Conservation (phyloP, 2,113 vertebrate species). For the Microcebus griseorufus region DNA sequence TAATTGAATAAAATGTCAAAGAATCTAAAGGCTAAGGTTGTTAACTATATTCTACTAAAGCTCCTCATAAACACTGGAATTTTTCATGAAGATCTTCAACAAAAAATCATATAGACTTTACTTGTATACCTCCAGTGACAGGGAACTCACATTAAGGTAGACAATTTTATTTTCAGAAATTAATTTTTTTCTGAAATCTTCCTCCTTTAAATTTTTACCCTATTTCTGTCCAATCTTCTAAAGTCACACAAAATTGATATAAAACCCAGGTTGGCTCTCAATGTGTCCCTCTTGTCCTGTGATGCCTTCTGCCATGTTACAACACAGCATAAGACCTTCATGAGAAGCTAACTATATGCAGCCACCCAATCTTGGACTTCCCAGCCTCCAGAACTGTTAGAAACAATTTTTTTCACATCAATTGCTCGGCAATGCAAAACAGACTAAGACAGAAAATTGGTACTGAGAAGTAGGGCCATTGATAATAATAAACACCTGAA, state of each 20-base stretch:
- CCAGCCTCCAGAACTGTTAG: too few species aligned
- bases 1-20: conserved; percentile 38
- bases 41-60: background rate
- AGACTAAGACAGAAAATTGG: too few species aligned
- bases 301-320: too few species aligned
- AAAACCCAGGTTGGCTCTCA: too few species aligned
- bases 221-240: conserved; percentile 16
- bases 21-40: background rate
- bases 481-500: too few species aligned
- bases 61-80: background rate
- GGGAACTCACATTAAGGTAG: background rate
- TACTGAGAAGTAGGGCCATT: too few species aligned
- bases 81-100: background rate
- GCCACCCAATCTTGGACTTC: too few species aligned
- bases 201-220: background rate
- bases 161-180: conserved; percentile 47
- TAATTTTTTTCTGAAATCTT: background rate
- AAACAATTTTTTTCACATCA: too few species aligned
- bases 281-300: too few species aligned
- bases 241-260: conserved; percentile 16
- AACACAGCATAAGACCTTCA: too few species aligned
- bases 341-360: too few species aligned
- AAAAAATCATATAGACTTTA: conserved; percentile 14
- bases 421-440: too few species aligned
- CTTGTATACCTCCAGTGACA: background rate